phyloP scores from a whole-genome alignment of 2,113 vertebrate genomes.

The Ictalurus furcatus region DNA sequence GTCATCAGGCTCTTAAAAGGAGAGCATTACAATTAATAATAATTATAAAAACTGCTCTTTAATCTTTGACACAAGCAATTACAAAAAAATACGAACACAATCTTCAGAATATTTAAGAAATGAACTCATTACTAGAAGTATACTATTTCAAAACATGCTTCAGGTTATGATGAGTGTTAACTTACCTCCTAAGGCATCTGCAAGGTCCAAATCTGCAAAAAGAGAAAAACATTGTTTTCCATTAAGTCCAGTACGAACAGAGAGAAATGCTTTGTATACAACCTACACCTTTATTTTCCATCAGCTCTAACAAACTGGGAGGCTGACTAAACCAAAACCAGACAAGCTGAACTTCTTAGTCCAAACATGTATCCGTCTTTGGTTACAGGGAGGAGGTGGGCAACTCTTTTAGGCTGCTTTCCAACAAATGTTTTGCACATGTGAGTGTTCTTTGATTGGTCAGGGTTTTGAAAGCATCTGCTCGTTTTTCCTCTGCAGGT shows the following conservation, averaged over 20 bases:
- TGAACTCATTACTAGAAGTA: not conserved
- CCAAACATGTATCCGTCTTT: not conserved
- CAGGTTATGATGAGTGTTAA: not conserved
- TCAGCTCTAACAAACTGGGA: not conserved
- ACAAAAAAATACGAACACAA: not conserved
- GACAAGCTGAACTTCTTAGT: not conserved
- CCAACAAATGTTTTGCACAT: not conserved
- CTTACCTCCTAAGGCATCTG: constrained; percentile 41
- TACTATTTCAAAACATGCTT: not conserved
- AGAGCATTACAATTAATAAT: not conserved
- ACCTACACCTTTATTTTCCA: not conserved
- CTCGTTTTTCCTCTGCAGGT: not conserved
- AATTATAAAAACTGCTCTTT: not conserved
- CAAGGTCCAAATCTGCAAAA: constrained; percentile 14
- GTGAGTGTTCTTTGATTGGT: not conserved
- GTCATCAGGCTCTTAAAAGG: not conserved
- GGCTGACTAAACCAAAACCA: constrained; percentile 20
- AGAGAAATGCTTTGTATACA: not conserved
- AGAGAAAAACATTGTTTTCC: not conserved
- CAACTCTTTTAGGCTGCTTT: not conserved
- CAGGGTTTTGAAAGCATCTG: not conserved
- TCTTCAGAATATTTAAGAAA: not conserved
- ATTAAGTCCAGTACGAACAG: no score
- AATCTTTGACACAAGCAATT: not conserved
- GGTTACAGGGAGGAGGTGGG: not conserved